A percentile compares a stretch with the other conserved stretches of the same genome.
These are phyloP conservation scores for Athene cunicularia DNA, from an alignment of 2,113 vertebrate species.

Conservation along the genomic window DNA sequence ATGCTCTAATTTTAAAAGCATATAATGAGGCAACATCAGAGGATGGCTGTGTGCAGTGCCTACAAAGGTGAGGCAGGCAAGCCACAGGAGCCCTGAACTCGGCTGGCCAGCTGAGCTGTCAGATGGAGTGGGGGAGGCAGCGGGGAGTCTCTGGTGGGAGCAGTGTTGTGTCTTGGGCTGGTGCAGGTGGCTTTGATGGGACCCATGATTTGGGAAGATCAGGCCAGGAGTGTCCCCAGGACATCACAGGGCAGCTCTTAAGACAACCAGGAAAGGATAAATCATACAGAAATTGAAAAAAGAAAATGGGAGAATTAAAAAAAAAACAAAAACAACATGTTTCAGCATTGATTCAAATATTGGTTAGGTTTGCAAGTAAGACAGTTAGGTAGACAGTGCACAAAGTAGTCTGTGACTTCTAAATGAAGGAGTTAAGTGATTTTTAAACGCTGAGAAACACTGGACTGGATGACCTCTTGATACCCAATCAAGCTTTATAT, in stretches of 20 bases:
- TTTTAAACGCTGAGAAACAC: not conserved
- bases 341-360: not conserved
- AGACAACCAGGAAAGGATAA: not conserved
- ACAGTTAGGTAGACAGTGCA: not conserved
- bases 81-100: not conserved
- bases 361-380: not conserved
- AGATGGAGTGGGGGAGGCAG: not conserved
- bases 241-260: not conserved
- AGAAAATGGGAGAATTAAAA: not conserved
- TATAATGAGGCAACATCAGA: not conserved
- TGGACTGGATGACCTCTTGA: not conserved
- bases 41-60: not conserved
- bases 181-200: not conserved
- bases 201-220: not conserved
- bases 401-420: not conserved
- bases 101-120: rapidly evolving
- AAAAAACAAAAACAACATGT: rapidly evolving
- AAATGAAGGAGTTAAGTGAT: not conserved
- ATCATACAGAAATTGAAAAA: not conserved
- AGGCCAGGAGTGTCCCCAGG: not conserved
- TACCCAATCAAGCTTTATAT: not conserved
- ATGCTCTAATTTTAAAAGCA: not conserved
- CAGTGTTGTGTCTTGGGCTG: rapidly evolving
- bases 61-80: not conserved
- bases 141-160: not conserved